Base-by-base conservation (phyloP, 2,113 vertebrate genomes). In the Nesoenas mayeri region DNA sequence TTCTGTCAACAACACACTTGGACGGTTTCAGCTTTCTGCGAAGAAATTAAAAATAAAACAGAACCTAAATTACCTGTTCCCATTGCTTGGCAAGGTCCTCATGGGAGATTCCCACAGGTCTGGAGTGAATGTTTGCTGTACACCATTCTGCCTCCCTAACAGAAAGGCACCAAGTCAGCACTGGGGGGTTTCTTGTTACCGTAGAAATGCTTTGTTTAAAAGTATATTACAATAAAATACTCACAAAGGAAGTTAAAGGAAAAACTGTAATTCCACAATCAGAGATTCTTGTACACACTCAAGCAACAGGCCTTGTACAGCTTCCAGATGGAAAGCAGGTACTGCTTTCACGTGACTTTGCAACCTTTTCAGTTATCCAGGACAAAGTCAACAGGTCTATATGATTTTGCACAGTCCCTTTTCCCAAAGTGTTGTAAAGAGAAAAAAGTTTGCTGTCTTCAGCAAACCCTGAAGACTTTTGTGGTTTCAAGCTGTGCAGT, bases 21-120 rank as follows among this genome's bases (percentile, higher is more conserved):
- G 25, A 73, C 13, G 16, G 28, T 75, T 87, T 92, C 80, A 89
- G 26, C 47, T 89, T 93, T 79, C 96, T 87, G 80, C 6, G 19
- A 91, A 87, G 78, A 94, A 93, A 77, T 51, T 72, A 82, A 87
- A 93, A 96, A 92, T 72, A 91, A 92, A 94, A 84, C 88, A 72
- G 86, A 91, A 66, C 50, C 31, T 81, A 87, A 94, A 80, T 88
- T 95, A 86, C 88, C 88, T 93, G 34, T 81, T 93, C 64, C 38
- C 57, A 15, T 65, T 83, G 44, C 48, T 65, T 84, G 53, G 21
- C 36, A 91, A 87, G 5, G 54, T 72, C 25, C 31, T 38, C 25
- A 7, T 29, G 61, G 90, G 40, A 84, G 15, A 71, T 93, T 72
- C 79, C 61, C 90, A 90, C 89, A 67, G 65, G 80, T 56, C 21